A percentile compares a stretch with the other conserved stretches of the same genome.
phyloP scores from a whole-genome alignment of 2,113 vertebrate species.

The Glaucidium brasilianum region DNA sequence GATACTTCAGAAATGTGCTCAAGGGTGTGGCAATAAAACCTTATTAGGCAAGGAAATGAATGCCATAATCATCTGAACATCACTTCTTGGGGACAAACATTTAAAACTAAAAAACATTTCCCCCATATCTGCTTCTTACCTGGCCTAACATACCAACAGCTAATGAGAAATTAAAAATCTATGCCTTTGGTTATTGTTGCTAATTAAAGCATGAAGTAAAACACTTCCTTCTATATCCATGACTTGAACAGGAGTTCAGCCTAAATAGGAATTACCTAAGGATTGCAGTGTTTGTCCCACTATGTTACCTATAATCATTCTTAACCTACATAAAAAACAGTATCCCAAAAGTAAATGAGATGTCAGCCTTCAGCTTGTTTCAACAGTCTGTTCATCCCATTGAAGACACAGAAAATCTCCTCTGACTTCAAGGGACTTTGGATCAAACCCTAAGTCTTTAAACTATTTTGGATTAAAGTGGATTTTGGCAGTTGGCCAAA shows the following conservation, averaged over 20 bases:
- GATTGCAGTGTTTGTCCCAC: conserved; percentile 10
- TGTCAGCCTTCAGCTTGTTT: not conserved
- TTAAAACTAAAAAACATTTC: not conserved
- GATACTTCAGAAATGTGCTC: not conserved
- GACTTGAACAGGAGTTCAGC: not conserved
- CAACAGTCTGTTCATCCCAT: not conserved
- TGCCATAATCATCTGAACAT: not conserved
- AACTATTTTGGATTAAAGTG: conserved; percentile 27
- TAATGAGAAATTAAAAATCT: conserved; percentile 15
- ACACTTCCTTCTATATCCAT: not conserved
- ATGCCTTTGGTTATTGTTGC: not conserved
- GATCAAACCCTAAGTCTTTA: not conserved
- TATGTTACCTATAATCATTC: conserved; percentile 20
- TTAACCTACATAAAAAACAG: conserved; percentile 8
- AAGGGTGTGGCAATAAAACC: conserved; percentile 18
- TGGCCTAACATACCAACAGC: not conserved
- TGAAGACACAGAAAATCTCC: not conserved
- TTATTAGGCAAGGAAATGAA: conserved; percentile 17
- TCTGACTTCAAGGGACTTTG: not conserved
- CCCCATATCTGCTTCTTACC: not conserved
- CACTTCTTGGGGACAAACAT: not conserved
- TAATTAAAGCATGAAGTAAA: not conserved
- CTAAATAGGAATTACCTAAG: conserved; percentile 8
- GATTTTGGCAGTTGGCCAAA: conserved; percentile 31
- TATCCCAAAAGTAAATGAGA: not conserved